Percentiles rank a stretch among this genome's conserved stretches.
These are phyloP conservation scores for Gila robusta DNA, from an alignment of 2,797 vertebrate species.

Conservation along the genomic window DNA sequence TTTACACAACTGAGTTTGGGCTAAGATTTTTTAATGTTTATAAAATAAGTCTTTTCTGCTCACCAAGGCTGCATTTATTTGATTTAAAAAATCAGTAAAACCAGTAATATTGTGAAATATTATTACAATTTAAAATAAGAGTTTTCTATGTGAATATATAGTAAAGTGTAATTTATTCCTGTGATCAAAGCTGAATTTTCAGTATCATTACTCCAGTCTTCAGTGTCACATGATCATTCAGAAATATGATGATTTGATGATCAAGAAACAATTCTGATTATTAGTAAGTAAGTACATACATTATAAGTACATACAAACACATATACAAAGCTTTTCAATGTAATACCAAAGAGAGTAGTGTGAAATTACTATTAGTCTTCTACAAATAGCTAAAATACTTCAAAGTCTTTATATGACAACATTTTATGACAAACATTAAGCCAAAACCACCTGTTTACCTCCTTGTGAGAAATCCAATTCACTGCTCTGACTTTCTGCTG, in stretches of 20 bases:
- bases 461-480: background rate
- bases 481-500: background rate
- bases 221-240: too few relatives aligned
- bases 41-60: too few relatives aligned
- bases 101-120: too few relatives aligned
- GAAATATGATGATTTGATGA: background rate
- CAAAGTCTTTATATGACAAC: background rate
- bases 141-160: too few relatives aligned
- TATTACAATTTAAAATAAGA: too few relatives aligned
- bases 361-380: background rate
- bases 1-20: background rate
- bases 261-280: background rate
- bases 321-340: background rate
- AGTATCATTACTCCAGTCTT: too few relatives aligned
- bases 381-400: background rate
- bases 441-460: background rate
- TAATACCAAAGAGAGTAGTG: background rate
- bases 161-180: too few relatives aligned
- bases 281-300: background rate
- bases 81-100: too few relatives aligned
- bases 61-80: too few relatives aligned
- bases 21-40: background rate
- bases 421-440: background rate
- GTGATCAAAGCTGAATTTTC: too few relatives aligned
- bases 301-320: background rate